These are phyloP conservation scores for Boloria selene DNA, from an alignment of 2,888 invertebrate genomes.

Conservation along the genomic window DNA sequence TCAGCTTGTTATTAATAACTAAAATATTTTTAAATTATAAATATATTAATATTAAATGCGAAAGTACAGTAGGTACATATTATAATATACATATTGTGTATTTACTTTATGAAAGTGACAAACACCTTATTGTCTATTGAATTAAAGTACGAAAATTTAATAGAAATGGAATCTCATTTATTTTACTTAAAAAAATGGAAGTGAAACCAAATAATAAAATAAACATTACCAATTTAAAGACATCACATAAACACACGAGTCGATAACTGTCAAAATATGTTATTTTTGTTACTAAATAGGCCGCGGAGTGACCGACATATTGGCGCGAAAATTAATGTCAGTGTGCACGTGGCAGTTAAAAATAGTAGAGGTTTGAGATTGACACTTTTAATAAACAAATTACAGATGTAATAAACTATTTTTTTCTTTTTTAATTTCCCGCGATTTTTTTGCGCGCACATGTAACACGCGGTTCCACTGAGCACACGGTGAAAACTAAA, in stretches of 20 bases:
- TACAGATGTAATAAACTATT: background rate
- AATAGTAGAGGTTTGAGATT: background rate
- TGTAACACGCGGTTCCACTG: conserved; percentile 38
- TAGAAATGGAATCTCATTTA: background rate
- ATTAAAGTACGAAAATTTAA: conserved; percentile 4
- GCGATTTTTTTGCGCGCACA: conserved; percentile 63
- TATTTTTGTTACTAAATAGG: conserved; percentile 49
- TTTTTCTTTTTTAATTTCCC: background rate
- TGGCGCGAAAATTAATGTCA: conserved; percentile 69
- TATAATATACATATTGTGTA: background rate
- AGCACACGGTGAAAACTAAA: conserved; percentile 44
- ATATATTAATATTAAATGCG: background rate
- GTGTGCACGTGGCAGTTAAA: conserved; percentile 24
- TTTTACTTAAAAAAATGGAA: conserved; percentile 32
- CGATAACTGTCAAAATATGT: conserved; percentile 45
- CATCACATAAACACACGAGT: conserved; percentile 47
- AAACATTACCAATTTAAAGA: conserved; percentile 58
- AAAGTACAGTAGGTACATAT: background rate
- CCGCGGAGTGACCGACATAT: conserved; percentile 60
- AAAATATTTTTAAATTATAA: background rate
- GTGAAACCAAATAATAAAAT: conserved; percentile 23
- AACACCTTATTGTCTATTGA: background rate
- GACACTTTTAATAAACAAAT: background rate
- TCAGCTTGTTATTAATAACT: background rate
- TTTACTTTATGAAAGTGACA: background rate